A percentile compares a stretch with the other conserved stretches of the same genome.
These are phyloP conservation scores for Aepyceros melampus DNA, from an alignment of 2,113 vertebrate species.

Conservation along the genomic window DNA sequence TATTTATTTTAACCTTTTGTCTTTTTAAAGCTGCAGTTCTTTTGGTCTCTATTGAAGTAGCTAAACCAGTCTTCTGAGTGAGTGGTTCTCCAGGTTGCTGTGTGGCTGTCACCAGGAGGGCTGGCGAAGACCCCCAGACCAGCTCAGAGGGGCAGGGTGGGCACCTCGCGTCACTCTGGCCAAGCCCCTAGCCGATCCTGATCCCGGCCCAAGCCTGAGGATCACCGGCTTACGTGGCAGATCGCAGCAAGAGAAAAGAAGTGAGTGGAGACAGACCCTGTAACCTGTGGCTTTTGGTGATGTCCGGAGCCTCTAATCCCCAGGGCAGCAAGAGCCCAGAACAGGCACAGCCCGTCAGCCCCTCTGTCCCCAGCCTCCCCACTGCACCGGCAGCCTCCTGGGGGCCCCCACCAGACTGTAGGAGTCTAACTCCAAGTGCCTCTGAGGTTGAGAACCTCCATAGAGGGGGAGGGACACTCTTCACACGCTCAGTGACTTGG, in stretches of 20 bases:
- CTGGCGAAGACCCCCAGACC: background rate
- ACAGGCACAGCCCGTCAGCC: too few species aligned
- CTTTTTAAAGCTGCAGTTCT: background rate
- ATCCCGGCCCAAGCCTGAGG: background rate
- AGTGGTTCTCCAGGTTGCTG: background rate
- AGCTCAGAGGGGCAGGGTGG: rapidly evolving
- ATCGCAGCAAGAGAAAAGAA: background rate
- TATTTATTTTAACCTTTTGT: background rate
- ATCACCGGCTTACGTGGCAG: rapidly evolving
- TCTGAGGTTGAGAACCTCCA: background rate
- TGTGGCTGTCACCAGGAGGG: background rate
- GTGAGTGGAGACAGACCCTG: too few species aligned
- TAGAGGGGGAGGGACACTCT: too few species aligned
- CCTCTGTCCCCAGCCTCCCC: background rate
- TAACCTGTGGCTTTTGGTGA: background rate
- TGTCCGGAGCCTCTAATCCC: too few species aligned
- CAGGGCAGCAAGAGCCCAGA: background rate
- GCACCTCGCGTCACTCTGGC: rapidly evolving
- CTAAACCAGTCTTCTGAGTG: background rate
- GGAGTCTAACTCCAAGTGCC: rapidly evolving
- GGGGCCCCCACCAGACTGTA: rapidly evolving
- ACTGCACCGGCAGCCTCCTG: rapidly evolving
- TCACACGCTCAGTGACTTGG: rapidly evolving
- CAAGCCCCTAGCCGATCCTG: background rate
- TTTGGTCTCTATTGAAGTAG: background rate